Base-by-base conservation (phyloP, 2,888 invertebrate species). In the Vannuccia rotundouncinata region DNA sequence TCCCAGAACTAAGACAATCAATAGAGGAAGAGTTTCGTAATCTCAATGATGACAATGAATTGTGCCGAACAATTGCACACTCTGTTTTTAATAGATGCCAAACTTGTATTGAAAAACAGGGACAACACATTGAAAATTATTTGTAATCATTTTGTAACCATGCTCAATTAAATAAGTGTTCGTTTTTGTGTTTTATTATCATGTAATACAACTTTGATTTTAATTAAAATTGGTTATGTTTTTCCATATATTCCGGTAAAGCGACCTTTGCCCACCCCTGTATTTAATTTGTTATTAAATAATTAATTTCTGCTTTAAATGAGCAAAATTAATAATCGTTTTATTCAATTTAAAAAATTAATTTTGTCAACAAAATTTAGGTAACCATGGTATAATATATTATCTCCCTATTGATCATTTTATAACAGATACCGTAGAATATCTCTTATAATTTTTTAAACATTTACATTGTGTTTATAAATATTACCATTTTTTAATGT, bases 1-100 rank as follows among this genome's bases (percentile, higher is more conserved):
- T 66, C 66, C 66, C 66, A 66, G 66, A 66, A 66, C 66, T 66
- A 66, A 66, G 66, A 27, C 66, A 27, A 66, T 66, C 66, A 66
- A 66, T 66, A 66, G 66, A 66, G 66, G 66, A 22, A 66, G 66
- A 66, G 66, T 66, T 66, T 66, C 66, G 66, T 5, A 17, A n/a
- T 5, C 66, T 66, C 66, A 27, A 66, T 66, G 66, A 27, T 66
- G 66, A 66, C 66, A 66, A 66, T 2, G 66, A 66, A 66, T 66
- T 66, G 66, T 66, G 66, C 25, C 66, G 25, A 66, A 22, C 66
- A 66, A 66, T 66, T 66, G 5, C 66, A 66, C 66, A 66, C 25
- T 22, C 66, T 66, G 66, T 66, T 66, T 17, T 66, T 27, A 66
- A 66, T 22, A 66, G 66, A 66, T 66, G 66, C 66, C 66, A 66